Conservation (phyloP, 2,113 vertebrate species). For the Elanus axillaris region DNA sequence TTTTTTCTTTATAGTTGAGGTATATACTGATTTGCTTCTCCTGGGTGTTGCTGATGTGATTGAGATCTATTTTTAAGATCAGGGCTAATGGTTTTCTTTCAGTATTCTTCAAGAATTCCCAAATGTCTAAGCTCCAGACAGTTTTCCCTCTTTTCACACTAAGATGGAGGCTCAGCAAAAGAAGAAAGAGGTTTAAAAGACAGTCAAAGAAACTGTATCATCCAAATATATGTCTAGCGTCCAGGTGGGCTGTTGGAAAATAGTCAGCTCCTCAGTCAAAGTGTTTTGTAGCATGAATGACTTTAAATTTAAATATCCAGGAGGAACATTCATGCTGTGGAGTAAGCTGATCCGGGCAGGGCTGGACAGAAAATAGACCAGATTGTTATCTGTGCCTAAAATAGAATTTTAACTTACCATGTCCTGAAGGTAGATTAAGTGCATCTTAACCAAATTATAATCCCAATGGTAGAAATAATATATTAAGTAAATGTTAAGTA, state of each 20-base stretch:
- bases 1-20: neutral
- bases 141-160: neutral
- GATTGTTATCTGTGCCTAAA: neutral
- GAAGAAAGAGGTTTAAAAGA: neutral
- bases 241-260: neutral
- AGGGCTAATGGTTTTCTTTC: neutral
- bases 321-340: neutral
- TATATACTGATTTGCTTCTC: neutral
- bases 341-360: neutral
- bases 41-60: neutral
- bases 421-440: neutral
- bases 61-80: neutral
- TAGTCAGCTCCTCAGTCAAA: neutral
- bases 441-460: neutral
- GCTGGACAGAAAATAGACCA: neutral
- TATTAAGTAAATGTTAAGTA: neutral
- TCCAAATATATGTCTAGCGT: neutral
- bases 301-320: neutral
- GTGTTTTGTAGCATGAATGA: neutral
- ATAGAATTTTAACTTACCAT: neutral
- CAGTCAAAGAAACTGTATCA: neutral
- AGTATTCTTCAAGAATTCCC: neutral
- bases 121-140: neutral
- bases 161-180: neutral
- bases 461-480: neutral